Percentiles rank a stretch among this genome's conserved stretches.
Conservation (phyloP, 2,113 vertebrate genomes). For the Rhabdomys dilectus region DNA sequence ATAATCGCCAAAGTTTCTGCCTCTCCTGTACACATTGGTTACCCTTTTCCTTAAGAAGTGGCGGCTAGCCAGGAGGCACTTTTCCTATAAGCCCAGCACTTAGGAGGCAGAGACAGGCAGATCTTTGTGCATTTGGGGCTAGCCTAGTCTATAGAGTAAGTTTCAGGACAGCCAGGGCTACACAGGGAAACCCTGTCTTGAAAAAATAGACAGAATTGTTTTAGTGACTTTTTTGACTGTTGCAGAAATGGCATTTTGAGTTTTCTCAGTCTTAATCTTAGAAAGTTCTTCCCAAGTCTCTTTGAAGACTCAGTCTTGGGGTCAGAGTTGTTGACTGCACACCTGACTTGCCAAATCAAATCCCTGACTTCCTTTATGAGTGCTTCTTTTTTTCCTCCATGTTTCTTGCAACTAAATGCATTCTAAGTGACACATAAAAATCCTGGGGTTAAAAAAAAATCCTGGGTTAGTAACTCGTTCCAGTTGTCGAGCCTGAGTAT, state of each 20-base stretch:
- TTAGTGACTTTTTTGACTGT: not conserved
- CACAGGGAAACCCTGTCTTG: not conserved
- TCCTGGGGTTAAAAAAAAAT: not conserved
- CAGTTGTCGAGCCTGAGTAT: not conserved
- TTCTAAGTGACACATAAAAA: slow-evolving; percentile 5
- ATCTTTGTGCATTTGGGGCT: not conserved
- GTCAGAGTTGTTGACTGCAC: not conserved
- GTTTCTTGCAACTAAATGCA: not conserved
- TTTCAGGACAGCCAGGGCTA: not conserved
- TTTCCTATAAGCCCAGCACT: not conserved
- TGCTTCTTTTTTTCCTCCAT: not conserved
- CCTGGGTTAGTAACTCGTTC: not conserved
- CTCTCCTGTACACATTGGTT: not conserved
- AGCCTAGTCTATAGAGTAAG: not conserved
- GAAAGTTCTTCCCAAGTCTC: not conserved
- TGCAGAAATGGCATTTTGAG: slow-evolving; percentile 18
- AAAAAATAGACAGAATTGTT: not conserved
- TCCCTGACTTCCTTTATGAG: slow-evolving; percentile 2
- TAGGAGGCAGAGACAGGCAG: not conserved
- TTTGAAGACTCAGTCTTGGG: not conserved
- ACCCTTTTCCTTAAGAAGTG: not conserved
- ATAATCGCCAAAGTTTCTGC: not conserved
- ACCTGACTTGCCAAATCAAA: not conserved
- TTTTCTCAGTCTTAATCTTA: not conserved
- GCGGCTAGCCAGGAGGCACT: not conserved